Evolutionary conservation across 2,797 vertebrate genomes (phyloP).

Genomic region (Eospalax fontanierii): DNA sequence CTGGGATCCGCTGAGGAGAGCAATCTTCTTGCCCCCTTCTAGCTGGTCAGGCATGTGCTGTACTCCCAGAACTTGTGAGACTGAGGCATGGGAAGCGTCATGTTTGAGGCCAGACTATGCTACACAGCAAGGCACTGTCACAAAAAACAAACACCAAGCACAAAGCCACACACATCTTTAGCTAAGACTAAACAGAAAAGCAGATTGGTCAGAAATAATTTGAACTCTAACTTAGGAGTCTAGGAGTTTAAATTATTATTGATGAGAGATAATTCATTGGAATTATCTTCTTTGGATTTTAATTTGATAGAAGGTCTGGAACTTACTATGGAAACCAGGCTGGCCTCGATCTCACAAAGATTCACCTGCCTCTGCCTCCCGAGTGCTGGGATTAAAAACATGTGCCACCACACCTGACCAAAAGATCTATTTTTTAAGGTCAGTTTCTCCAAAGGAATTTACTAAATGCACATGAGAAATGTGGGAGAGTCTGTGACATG

Average conservation of each 20-base stretch:
- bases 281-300: neutral
- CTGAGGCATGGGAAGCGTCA: neutral
- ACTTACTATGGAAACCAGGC: too few relatives aligned
- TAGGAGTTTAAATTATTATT: neutral
- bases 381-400: too few relatives aligned
- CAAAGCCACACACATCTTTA: neutral
- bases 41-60: neutral
- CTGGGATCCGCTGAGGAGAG: neutral
- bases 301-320: neutral
- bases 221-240: constrained; percentile 16
- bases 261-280: neutral
- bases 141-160: neutral
- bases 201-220: neutral
- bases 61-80: neutral
- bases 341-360: too few relatives aligned
- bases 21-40: neutral
- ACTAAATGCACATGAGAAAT: neutral
- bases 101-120: neutral
- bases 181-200: constrained; percentile 10
- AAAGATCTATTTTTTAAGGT: neutral
- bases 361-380: too few relatives aligned
- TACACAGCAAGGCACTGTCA: neutral
- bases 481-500: neutral
- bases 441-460: neutral
- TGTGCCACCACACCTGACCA: too few relatives aligned